These are phyloP conservation scores for Sitobion miscanthi DNA, from an alignment of 1,140 invertebrate genomes.

Conservation along the genomic window DNA sequence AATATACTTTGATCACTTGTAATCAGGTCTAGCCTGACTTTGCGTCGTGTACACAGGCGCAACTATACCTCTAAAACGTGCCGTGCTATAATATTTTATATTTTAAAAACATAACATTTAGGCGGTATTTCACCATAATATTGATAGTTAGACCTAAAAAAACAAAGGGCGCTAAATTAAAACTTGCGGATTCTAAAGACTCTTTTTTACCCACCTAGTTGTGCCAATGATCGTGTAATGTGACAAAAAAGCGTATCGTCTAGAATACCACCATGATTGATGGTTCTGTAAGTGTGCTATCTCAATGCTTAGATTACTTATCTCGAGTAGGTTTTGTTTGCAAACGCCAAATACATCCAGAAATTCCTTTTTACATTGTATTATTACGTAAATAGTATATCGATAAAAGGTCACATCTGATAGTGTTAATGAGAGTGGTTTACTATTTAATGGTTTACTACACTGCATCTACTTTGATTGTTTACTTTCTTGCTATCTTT, in stretches of 20 bases:
- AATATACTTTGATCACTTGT: background rate
- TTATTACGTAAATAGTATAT: too few species aligned
- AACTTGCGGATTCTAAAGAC: too few species aligned
- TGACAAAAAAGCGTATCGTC: background rate
- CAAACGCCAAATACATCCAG: background rate
- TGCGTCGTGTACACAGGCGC: too few species aligned
- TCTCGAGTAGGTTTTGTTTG: background rate
- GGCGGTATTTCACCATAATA: too few species aligned
- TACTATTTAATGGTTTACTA: background rate
- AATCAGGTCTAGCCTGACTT: too few species aligned
- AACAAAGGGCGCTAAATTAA: too few species aligned
- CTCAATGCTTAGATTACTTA: background rate
- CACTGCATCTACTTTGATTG: background rate
- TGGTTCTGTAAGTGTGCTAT: background rate
- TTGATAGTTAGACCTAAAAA: too few species aligned
- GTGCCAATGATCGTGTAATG: background rate
- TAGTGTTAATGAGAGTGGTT: background rate
- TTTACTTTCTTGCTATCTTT: background rate
- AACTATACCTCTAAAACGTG: too few species aligned
- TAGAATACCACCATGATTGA: background rate
- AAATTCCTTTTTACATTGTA: background rate
- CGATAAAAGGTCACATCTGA: background rate
- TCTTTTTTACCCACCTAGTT: too few species aligned
- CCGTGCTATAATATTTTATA: too few species aligned
- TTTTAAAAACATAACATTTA: too few species aligned